These are phyloP conservation scores for Argyrosomus regius DNA, from an alignment of 2,797 vertebrate species.

Conservation along the genomic window DNA sequence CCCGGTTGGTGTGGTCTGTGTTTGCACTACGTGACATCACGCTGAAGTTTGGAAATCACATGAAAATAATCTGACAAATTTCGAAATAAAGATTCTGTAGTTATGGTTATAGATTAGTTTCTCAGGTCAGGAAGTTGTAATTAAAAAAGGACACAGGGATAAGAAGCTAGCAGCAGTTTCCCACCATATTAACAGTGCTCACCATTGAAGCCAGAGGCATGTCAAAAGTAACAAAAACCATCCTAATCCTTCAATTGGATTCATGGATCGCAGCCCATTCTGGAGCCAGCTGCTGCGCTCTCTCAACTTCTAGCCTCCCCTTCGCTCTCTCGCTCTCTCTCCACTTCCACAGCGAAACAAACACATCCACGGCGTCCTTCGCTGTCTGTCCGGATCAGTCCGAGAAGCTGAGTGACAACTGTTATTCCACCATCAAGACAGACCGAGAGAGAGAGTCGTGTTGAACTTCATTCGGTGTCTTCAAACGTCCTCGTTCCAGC, in stretches of 20 bases:
- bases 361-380: conserved; percentile 32
- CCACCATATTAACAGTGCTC: conserved; percentile 70
- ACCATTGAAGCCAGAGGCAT: conserved; percentile 86
- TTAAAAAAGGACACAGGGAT: conserved; percentile 22
- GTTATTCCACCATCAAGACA: conserved; percentile 6
- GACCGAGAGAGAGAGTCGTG: background rate
- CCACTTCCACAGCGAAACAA: conserved; percentile 13
- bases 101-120: background rate
- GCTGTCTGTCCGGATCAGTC: background rate
- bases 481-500: conserved; percentile 34
- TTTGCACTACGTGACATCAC: too few species aligned
- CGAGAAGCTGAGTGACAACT: conserved; percentile 8
- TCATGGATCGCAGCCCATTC: conserved; percentile 76
- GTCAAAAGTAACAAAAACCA: conserved; percentile 86
- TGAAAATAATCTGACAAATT: background rate
- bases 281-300: conserved; percentile 72
- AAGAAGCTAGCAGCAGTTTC: conserved; percentile 36
- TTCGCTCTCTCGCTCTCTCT: conserved; percentile 1
- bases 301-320: conserved; percentile 55
- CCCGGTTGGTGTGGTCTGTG: conserved; percentile 1
- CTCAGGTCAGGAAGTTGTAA: conserved; percentile 17
- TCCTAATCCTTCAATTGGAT: conserved; percentile 79
- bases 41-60: background rate
- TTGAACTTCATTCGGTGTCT: conserved; percentile 15
- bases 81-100: background rate